Conservation (phyloP, 2,797 vertebrate genomes). For the Sphenodon punctatus region DNA sequence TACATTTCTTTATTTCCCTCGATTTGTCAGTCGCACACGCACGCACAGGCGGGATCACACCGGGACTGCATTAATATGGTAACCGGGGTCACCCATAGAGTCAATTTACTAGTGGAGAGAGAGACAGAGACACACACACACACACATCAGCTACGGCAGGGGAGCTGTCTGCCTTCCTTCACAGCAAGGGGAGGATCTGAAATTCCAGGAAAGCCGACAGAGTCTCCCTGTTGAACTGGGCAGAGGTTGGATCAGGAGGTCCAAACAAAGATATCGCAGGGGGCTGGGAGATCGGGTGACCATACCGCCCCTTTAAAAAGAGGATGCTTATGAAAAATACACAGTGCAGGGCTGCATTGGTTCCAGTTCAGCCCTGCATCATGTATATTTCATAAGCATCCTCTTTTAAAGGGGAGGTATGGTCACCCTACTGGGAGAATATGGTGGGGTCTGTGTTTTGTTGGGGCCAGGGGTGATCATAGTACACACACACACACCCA, state of each 20-base stretch:
- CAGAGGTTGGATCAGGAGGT: background rate
- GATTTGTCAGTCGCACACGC: background rate
- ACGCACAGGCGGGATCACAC: background rate
- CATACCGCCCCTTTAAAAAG: no score
- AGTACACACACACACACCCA: no score
- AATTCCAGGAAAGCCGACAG: background rate
- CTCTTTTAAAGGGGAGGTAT: no score
- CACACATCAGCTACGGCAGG: background rate
- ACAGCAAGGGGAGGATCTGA: background rate
- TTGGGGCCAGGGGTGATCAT: no score
- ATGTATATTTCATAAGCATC: no score
- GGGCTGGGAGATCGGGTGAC: background rate
- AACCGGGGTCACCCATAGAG: background rate
- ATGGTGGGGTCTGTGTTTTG: background rate
- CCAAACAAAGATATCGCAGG: background rate
- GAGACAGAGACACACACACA: background rate
- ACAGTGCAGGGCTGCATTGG: no score
- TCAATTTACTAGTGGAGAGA: accelerated
- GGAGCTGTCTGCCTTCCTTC: background rate
- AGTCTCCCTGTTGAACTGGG: background rate
- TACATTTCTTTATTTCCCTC: background rate
- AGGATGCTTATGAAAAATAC: no score
- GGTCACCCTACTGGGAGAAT: no score
- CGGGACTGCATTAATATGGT: background rate
- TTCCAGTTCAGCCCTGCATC: no score